A percentile compares a stretch with the other conserved stretches of the same genome.
These are phyloP conservation scores for Enteromius viviparus DNA, from an alignment of 2,797 vertebrate species.

Conservation along the genomic window DNA sequence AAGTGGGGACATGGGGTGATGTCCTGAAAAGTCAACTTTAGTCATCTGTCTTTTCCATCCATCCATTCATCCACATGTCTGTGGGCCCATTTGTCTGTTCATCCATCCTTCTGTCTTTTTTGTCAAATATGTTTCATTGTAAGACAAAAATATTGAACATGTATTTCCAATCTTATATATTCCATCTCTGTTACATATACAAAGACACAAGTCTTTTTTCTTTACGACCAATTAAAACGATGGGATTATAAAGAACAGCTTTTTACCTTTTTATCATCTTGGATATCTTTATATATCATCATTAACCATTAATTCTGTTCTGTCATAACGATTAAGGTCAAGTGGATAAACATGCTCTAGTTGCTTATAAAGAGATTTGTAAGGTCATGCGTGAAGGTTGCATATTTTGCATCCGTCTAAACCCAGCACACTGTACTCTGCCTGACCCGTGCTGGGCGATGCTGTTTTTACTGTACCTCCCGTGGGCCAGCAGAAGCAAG, in stretches of 20 bases:
- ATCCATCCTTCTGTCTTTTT: background rate
- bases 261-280: background rate
- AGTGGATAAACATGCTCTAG: slow-evolving; percentile 2
- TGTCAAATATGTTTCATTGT: background rate
- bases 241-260: background rate
- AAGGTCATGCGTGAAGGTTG: slow-evolving; percentile 28
- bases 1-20: too few relatives aligned
- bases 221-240: background rate
- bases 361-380: slow-evolving; percentile 29
- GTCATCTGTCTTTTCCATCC: background rate
- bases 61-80: background rate
- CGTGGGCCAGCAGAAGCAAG: slow-evolving; percentile 78
- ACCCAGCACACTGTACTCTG: slow-evolving; percentile 33
- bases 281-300: background rate
- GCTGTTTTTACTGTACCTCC: slow-evolving; percentile 53
- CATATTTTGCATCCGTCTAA: slow-evolving; percentile 36
- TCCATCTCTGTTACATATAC: background rate
- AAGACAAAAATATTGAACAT: background rate
- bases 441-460: slow-evolving; percentile 46
- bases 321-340: slow-evolving; percentile 13
- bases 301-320: slow-evolving; percentile 11
- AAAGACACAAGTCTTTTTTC: background rate
- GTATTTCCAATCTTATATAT: background rate
- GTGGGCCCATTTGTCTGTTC: background rate
- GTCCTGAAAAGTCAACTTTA: too few relatives aligned